Base-by-base conservation (phyloP, 2,113 vertebrate genomes). In the Aldabrachelys gigantea region DNA sequence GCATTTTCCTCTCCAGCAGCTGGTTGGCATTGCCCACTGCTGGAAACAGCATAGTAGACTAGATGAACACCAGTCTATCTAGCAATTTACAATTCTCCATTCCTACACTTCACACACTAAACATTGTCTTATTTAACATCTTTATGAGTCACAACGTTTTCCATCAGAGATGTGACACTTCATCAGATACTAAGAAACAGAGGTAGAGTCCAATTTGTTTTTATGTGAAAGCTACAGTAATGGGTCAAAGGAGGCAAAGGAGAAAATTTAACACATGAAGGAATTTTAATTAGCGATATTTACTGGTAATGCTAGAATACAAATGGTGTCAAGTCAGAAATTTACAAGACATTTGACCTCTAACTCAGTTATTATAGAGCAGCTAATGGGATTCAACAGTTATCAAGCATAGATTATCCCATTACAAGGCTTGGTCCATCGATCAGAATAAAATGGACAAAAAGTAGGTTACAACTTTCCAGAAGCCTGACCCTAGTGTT, bases 221-320 rank as follows among this genome's bases (percentile, higher is more conserved):
- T 83, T 79, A 94, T 80, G 92, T 89, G 92, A 92, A 88, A 91
- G 93, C 82, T 93, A 41, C 93, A 57, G 80, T 91, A 90, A 52
- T 79, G 27, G 87, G 87, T 90, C 92, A 65, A 89, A 93, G 95
- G 81, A 94, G n/a, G 10, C 53, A 91, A 83, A 93, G 54, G 41
- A 87, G 91, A 88, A 91, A 89, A 92, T 92, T 96, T 97, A 91
- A 94, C 90, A 94, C 88, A 80, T 47, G 84, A 56, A 97, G 89
- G 95, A 97, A 97, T 94, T 92, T 94, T 97, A 98, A 97, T 97
- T 97, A 97, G 96, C 97, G 96, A 95, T 97, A 97, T 98, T 97
- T 97, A 97, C 97, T 94, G 96, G 96, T 91, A 98, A 93, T 94
- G 96, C 95, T 90, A 1, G 81, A 96, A 95, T 89, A 93, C 92